Base-by-base conservation (phyloP, 1,140 invertebrate genomes). In the Brachionus asplanchnoidis region DNA sequence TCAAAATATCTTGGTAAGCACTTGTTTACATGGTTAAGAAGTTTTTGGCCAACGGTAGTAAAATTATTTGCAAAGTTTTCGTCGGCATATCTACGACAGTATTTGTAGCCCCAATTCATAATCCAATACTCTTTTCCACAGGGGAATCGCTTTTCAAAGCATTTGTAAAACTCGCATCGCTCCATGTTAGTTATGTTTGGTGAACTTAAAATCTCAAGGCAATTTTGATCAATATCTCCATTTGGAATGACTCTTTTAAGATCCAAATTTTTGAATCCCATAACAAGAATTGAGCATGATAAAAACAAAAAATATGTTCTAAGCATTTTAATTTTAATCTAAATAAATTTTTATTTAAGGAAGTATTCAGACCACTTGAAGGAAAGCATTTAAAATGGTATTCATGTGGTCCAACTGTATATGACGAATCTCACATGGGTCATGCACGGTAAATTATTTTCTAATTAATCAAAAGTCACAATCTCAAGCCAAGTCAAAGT, bases 361-460 rank as follows among this genome's bases (percentile, higher is more conserved):
- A 99, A 90, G 91, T 92, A 79, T 99, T 99, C 91, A 90, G 95
- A 0, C 96, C 97, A 8, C 92, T 94, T 86, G 92, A 93, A 91
- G 95, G 94, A 12, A 89, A 89, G 11, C 93, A 94, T 87, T 93
- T 99, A 17, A 92, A 93, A 11, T 99, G 97, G 97, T 99, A 99
- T 89, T 97, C 95, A 88, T 99, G 97, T 90, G 95, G 96, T 3
- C 97, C 97, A 42, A 99, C 97, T 14, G 97, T 99, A 1, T 99
- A 99, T 89, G 97, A 99, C 93, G 94, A 95, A 3, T 95, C 97
- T 9, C 98, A 99, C 90, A 99, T 99, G 97, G 98, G 98, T 6
- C 97, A 99, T 92, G 97, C 97, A 8, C 93, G 96, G 94, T 96
- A 91, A 56, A 11, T 60, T 40, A 84, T 40, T 36, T 36, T 36